Percentiles rank a stretch among this genome's conserved stretches.
Conservation (phyloP, 92 coral and sea anemone species). For the Plumapathes pennacea region DNA sequence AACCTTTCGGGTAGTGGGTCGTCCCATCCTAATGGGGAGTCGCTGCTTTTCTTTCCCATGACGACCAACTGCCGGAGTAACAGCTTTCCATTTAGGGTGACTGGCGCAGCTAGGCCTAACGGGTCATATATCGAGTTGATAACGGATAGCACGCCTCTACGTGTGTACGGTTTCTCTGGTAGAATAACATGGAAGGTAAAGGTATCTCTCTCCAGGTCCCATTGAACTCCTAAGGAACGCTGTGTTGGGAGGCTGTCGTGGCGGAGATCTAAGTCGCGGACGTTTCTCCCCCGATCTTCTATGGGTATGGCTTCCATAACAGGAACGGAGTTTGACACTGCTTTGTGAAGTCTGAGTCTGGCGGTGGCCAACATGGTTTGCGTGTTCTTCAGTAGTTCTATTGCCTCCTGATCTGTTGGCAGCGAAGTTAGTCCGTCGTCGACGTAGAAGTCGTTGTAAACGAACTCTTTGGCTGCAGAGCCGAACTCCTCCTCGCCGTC, state of each 20-base stretch:
- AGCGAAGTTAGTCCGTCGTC: constrained; percentile 15
- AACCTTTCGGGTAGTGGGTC: constrained; percentile 17
- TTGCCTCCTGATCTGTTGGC: constrained; percentile 21
- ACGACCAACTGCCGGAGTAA: no score
- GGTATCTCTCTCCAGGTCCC: constrained; percentile 19
- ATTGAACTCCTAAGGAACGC: constrained; percentile 18
- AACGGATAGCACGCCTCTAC: no score
- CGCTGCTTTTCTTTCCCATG: no score
- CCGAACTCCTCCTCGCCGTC: constrained; percentile 35
- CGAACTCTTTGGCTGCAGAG: constrained; percentile 5
- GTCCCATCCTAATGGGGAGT: no score
- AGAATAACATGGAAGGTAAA: constrained; percentile 1
- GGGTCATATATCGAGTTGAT: no score
- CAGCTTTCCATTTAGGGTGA: no score
- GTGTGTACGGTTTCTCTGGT: no score
- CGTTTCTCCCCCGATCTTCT: constrained; percentile 3
- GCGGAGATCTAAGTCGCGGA: constrained; percentile 15
- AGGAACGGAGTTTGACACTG: constrained; percentile 27
- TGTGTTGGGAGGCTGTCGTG: constrained; percentile 24
- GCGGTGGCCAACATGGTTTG: constrained; percentile 35
- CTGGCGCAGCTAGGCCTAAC: no score
- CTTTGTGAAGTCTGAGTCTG: constrained; percentile 35
- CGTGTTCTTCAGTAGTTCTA: constrained; percentile 20
- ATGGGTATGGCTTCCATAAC: constrained; percentile 46
- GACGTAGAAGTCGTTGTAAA: constrained; percentile 3